Evolutionary conservation across 2,888 invertebrate species (phyloP), one percentile per base, ranked within the genome.

Genomic region (Apamea sordens): DNA sequence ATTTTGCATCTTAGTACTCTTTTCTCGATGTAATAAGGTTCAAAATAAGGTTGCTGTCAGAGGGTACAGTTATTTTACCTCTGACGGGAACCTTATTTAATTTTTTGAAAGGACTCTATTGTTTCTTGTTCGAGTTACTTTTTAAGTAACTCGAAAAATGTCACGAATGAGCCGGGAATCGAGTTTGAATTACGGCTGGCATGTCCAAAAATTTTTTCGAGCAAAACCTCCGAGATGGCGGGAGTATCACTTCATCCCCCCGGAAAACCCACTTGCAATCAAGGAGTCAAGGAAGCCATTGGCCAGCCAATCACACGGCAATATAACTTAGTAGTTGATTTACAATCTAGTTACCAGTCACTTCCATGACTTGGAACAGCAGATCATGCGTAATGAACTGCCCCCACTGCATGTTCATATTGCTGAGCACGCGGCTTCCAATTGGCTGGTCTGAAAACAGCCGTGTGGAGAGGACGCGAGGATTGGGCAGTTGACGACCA

Each of bases 321-420:
- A 44, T 36, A 24, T n/a, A 0, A 21, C 11, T 15, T 21, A 24
- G 36, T 21, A 50, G 11, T 59, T 41, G 6, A 18, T 32, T 65
- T 36, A 73, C 63, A 24, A 53, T 56, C 6, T 53, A 80, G 84
- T 93, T 92, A 97, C 97, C 96, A 70, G 96, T 96, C 63, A 94
- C 94, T 90, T 98, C 97, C 91, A 98, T 97, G 0, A 98, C 97
- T 84, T 98, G 96, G 72, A 96, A 97, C 2, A 98, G 95, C 85
- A 98, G 92, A 88, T 98, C 98, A 87, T 98, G 98, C 0, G 98
- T 97, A 32, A 98, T 91, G 89, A 98, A 98, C 91, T 98, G 98
- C 0, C 98, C 98, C 97, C 98, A 98, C 91, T 98, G 98, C 97
- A 98, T 98, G 78, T 98, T 95, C 88, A 98, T 94, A 73, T 97